phyloP scores from a whole-genome alignment of 2,113 vertebrate genomes.

The Galeopterus variegatus region DNA sequence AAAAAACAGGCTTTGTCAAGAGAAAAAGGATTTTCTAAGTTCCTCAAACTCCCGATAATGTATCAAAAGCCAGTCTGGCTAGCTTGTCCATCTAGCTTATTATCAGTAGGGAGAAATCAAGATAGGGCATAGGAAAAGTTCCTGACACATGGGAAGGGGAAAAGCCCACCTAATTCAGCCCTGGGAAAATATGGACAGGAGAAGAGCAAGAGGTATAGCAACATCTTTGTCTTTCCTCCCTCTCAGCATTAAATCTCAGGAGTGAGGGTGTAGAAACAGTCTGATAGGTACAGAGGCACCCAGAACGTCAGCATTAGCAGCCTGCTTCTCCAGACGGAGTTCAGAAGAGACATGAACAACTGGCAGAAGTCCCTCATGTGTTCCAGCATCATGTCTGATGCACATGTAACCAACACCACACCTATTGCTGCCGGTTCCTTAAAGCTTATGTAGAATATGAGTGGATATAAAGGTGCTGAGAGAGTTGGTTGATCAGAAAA shows the following conservation, averaged over 20 bases:
- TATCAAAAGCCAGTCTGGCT: neutral
- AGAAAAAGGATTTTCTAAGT: neutral
- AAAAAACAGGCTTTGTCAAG: neutral
- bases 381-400: neutral
- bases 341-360: neutral
- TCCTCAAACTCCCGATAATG: constrained; percentile 9
- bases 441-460: neutral
- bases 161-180: neutral
- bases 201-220: neutral
- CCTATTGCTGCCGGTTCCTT: neutral
- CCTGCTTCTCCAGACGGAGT: neutral
- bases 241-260: neutral
- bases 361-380: neutral
- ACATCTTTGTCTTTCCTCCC: neutral
- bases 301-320: neutral
- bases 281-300: neutral
- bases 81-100: neutral
- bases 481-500: neutral
- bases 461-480: neutral
- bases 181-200: neutral
- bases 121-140: neutral
- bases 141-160: neutral
- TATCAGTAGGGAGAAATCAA: neutral
- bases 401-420: neutral
- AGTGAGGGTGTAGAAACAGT: neutral